Evolutionary conservation across 2,113 vertebrate species (phyloP), one percentile per base, ranked within the genome.

Genomic region (Chaetops frenatus): DNA sequence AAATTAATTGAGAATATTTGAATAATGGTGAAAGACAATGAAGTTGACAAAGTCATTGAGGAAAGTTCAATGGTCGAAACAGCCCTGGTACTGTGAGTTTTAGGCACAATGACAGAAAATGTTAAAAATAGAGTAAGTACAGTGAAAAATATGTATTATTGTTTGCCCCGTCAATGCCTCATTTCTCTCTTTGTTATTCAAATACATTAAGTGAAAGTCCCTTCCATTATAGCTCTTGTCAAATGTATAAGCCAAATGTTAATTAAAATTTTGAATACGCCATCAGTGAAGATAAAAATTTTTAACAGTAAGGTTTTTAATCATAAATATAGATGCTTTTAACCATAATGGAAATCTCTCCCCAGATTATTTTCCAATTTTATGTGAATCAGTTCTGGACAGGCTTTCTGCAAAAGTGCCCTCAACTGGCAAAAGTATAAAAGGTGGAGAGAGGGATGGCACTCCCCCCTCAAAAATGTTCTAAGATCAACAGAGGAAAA

Each of bases 1-100:
- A 86, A 81, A 88, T 82, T 95, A 89, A 93, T 62, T 90, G 82
- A 88, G 64, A 92, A 51, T 93, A 86, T 93, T 86, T 92, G 38
- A 91, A 90, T 88, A 91, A 74, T 64, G 23, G 5, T 78, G 84
- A 90, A 83, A 86, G 67, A 90, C 67, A 93, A 70, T 69, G 36
- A 90, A 67, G 31, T 84, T 83, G 42, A 77, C 64, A 83, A 90
- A 90, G 48, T n/a, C 25, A 44, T 3, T 29, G 57, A 54, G 12
- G 70, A 77, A 62, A 45, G 88, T 73, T 77, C 60, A 77, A 16
- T 12, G 38, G 15, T 20, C 3, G 50, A 89, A 81, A 72, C 10
- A 72, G 12, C 19, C 35, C 16, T 25, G 12, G 54, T 81, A 44
- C 9, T 57, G 7, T 50, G n/a, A 33, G 11, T 42, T 86, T 82